Evolutionary conservation across 2,888 invertebrate genomes (phyloP).

Genomic region (Leptodirus hochenwartii): DNA sequence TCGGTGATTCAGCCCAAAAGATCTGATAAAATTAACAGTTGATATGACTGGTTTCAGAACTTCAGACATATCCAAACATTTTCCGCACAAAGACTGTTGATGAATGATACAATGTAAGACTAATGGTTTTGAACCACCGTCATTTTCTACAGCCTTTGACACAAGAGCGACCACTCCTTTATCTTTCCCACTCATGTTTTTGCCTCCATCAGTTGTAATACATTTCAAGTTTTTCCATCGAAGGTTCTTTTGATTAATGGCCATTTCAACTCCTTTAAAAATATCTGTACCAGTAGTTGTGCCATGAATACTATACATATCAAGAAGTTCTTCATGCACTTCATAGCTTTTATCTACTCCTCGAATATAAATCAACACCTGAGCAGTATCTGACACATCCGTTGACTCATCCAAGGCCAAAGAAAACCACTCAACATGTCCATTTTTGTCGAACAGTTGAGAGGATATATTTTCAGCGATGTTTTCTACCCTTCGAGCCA

Average conservation of each 20-base stretch:
- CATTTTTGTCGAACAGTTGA: conserved; percentile 11
- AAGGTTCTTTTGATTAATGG: conserved; percentile 5
- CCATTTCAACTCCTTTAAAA: conserved; percentile 5
- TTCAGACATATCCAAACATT: conserved; percentile 19
- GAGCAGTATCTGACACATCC: conserved; percentile 16
- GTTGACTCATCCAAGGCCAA: conserved; percentile 14
- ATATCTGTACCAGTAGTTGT: conserved; percentile 12
- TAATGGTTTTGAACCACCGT: conserved; percentile 17
- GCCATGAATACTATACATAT: conserved; percentile 12
- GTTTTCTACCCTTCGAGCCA: conserved; percentile 11
- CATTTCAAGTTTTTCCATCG: conserved; percentile 5
- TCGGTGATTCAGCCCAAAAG: conserved; percentile 9
- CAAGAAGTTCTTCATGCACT: conserved; percentile 13
- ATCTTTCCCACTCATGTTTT: too few species aligned
- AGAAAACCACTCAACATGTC: conserved; percentile 14
- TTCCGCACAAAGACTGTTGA: conserved; percentile 18
- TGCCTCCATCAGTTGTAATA: too few species aligned
- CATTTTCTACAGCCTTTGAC: conserved; percentile 11
- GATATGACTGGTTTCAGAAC: conserved; percentile 18
- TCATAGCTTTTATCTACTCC: conserved; percentile 9
- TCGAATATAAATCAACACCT: conserved; percentile 10
- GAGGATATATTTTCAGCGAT: too few species aligned
- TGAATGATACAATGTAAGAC: conserved; percentile 19
- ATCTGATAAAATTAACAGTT: conserved; percentile 19
- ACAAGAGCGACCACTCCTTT: too few species aligned